Evolutionary conservation across 2,113 vertebrate species (phyloP).

Genomic region (Sturnus vulgaris): DNA sequence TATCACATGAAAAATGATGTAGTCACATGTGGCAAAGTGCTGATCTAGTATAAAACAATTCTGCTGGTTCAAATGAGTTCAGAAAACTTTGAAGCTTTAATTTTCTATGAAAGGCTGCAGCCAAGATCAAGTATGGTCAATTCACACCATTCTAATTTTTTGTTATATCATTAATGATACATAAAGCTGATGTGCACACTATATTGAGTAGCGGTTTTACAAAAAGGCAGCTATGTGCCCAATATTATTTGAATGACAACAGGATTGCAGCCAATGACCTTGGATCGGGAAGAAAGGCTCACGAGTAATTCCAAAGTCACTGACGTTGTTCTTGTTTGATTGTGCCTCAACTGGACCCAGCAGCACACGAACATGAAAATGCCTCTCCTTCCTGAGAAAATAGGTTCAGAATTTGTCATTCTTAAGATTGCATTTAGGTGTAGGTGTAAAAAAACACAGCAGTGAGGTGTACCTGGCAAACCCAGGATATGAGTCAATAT

Average conservation of each 20-base stretch:
- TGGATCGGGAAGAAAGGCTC: neutral
- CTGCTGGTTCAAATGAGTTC: neutral
- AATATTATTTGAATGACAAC: neutral
- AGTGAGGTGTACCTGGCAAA: conserved; percentile 36
- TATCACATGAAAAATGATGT: neutral
- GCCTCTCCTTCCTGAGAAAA: neutral
- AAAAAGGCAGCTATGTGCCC: neutral
- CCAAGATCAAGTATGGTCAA: neutral
- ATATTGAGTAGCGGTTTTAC: neutral
- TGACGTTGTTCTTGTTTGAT: neutral
- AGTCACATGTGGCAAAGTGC: neutral
- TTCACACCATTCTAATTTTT: neutral
- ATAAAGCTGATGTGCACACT: neutral
- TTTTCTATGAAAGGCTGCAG: neutral
- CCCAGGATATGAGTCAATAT: conserved; percentile 72
- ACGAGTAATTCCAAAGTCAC: neutral
- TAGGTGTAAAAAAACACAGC: conserved; percentile 10
- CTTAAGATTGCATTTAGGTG: neutral
- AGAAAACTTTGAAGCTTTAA: neutral
- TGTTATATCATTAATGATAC: neutral
- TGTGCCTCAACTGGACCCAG: neutral
- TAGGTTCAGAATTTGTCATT: conserved; percentile 20
- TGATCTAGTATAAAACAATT: neutral
- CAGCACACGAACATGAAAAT: neutral
- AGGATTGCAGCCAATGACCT: neutral